A percentile compares a stretch with the other conserved stretches of the same genome.
Conservation (phyloP, 2,797 vertebrate species). For the Ispidina picta region DNA sequence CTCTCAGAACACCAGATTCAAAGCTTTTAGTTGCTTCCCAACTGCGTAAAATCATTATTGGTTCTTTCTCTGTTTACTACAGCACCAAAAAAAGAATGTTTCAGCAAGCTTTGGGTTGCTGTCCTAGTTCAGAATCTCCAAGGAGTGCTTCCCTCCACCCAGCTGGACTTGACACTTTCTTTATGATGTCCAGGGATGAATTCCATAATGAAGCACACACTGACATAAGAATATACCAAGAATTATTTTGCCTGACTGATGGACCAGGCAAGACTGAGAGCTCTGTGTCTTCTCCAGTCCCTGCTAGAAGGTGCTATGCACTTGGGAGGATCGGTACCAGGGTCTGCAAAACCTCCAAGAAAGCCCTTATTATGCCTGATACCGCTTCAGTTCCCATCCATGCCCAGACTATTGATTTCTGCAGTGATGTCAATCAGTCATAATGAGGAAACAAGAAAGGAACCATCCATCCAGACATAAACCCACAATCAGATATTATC, state of each 20-base stretch:
- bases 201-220: fast-evolving
- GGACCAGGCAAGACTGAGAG: not conserved
- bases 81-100: not conserved
- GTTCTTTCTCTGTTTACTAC: not conserved
- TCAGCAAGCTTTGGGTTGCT: not conserved
- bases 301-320: not conserved
- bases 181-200: not conserved
- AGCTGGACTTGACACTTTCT: not conserved
- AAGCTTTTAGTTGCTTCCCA: not conserved
- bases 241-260: not conserved
- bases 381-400: not conserved
- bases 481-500: constrained; percentile 36
- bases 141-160: not conserved
- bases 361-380: not conserved
- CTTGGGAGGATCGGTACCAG: not conserved
- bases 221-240: not conserved
- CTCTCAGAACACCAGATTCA: not conserved
- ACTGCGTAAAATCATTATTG: not conserved
- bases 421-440: constrained; percentile 57
- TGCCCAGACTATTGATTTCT: constrained; percentile 58
- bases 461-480: constrained; percentile 51
- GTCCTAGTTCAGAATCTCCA: not conserved
- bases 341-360: constrained; percentile 61
- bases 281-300: not conserved
- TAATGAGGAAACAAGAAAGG: constrained; percentile 43